phyloP scores from a whole-genome alignment of 1,140 invertebrate species.

The Tyrophagus putrescentiae region DNA sequence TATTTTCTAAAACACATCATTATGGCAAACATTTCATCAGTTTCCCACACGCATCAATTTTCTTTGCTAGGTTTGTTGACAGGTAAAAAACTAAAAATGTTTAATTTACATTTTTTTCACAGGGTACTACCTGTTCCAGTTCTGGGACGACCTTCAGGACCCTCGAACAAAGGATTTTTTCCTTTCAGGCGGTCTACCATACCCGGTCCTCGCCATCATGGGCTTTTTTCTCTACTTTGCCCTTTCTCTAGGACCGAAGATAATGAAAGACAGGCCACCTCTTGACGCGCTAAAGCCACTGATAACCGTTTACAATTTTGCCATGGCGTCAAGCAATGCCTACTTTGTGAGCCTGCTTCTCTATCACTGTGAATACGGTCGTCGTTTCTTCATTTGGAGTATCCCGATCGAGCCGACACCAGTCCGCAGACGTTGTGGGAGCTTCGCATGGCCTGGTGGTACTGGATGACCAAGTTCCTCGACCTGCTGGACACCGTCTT shows the following conservation, averaged over 20 bases:
- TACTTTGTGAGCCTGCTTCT: background rate
- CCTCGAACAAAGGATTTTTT: constrained; percentile 15
- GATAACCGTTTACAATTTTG: constrained; percentile 58
- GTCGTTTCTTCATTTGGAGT: too few relatives aligned
- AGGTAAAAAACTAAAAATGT: too few relatives aligned
- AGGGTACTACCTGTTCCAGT: background rate
- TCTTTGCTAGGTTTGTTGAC: too few relatives aligned
- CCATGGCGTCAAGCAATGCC: constrained; percentile 25
- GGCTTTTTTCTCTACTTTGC: constrained; percentile 63
- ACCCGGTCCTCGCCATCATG: background rate
- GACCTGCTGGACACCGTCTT: constrained; percentile 39
- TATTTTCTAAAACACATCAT: too few relatives aligned
- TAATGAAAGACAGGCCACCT: constrained; percentile 72
- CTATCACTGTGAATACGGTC: constrained; percentile 24
- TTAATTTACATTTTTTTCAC: too few relatives aligned
- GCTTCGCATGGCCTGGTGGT: constrained; percentile 36
- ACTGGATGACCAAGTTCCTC: constrained; percentile 36
- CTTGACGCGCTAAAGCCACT: constrained; percentile 49
- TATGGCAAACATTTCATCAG: too few relatives aligned
- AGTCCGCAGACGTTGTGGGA: constrained; percentile 26
- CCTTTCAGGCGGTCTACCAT: constrained; percentile 16
- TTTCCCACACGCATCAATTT: too few relatives aligned
- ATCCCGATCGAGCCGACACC: background rate
- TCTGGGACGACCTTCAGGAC: constrained; percentile 19
- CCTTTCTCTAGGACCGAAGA: constrained; percentile 51